These are phyloP conservation scores for Chelon auratus DNA, from an alignment of 2,797 vertebrate genomes.

Conservation along the genomic window DNA sequence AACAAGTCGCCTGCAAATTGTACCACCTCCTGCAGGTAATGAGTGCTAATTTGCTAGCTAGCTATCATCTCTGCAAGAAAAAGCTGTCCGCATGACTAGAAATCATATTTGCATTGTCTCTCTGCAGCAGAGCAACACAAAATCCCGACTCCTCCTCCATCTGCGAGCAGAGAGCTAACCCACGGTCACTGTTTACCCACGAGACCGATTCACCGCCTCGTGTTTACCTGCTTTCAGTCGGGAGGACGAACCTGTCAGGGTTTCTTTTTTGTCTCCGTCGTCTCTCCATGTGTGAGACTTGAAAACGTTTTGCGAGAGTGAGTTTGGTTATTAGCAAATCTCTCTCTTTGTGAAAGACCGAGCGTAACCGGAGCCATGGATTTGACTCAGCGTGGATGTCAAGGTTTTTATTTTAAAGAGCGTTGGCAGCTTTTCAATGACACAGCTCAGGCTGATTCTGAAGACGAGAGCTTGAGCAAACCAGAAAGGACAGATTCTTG, in stretches of 20 bases:
- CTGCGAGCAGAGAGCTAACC: constrained; percentile 24
- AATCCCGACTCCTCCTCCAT: background rate
- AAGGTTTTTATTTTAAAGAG: constrained; percentile 11
- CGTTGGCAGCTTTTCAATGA: background rate
- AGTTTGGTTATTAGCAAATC: background rate
- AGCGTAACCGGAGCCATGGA: background rate
- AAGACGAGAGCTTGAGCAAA: background rate
- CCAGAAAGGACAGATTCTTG: background rate
- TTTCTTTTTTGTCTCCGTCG: background rate
- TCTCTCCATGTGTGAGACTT: background rate
- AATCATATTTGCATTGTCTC: no score
- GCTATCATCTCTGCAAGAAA: no score
- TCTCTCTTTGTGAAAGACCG: background rate
- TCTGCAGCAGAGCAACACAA: background rate
- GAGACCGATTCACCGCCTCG: constrained; percentile 1
- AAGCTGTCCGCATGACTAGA: background rate
- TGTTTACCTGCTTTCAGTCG: constrained; percentile 21
- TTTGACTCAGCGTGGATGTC: background rate
- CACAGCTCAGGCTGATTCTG: background rate
- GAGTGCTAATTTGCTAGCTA: no score
- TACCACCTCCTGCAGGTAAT: no score
- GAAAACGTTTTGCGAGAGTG: background rate
- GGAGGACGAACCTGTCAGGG: background rate
- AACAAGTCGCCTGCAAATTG: no score
- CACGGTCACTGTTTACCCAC: constrained; percentile 2